phyloP scores from a whole-genome alignment of 2,113 vertebrate species.

The Hyperopisus bebe region DNA sequence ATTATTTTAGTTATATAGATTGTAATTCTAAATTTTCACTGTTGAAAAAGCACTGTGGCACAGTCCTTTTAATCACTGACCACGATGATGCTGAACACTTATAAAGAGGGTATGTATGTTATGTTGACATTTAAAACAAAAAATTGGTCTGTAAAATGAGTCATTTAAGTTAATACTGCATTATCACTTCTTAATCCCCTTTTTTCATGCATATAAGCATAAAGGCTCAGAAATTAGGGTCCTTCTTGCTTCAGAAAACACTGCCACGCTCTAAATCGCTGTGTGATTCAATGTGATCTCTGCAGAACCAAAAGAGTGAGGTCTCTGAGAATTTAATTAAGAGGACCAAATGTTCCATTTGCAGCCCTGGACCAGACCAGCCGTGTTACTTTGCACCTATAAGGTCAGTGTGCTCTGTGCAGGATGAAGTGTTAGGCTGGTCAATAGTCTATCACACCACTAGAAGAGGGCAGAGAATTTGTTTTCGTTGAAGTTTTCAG shows the following conservation, averaged over 20 bases:
- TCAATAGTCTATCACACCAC: neutral
- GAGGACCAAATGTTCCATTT: neutral
- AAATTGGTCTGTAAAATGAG: neutral
- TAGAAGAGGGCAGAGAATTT: neutral
- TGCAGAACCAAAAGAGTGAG: neutral
- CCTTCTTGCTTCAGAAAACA: neutral
- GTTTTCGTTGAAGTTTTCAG: neutral
- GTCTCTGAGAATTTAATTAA: slow-evolving; percentile 13
- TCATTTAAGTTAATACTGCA: neutral
- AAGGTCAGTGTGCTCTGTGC: neutral
- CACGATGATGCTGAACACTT: neutral
- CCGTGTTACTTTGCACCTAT: neutral
- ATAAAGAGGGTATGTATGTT: neutral
- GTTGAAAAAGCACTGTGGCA: neutral
- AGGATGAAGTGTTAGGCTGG: neutral
- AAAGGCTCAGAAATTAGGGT: neutral
- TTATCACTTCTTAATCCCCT: neutral
- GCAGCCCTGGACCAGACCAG: neutral
- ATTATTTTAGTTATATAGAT: neutral
- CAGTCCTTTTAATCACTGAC: neutral
- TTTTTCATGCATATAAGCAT: neutral
- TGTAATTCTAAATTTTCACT: slow-evolving; percentile 4
- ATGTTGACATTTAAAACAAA: neutral
- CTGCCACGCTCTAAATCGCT: neutral
- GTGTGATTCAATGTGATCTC: neutral